phyloP scores from a whole-genome alignment of 2,113 vertebrate genomes.

The Dromiciops gliroides region DNA sequence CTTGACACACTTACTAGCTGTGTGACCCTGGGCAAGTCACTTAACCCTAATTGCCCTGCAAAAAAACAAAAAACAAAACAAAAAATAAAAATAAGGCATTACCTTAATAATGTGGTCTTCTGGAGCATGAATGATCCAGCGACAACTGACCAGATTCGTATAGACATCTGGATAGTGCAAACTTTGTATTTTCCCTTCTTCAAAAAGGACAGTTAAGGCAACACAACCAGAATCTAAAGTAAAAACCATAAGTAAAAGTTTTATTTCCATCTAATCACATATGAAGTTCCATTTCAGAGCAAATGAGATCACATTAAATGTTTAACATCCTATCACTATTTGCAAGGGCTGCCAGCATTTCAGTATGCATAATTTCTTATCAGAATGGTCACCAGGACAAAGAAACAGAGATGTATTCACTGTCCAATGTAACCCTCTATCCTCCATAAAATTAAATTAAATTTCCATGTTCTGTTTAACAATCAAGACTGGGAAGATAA shows the following conservation, averaged over 20 bases:
- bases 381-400: background rate
- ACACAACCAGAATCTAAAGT: slow-evolving; percentile 85
- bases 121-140: slow-evolving; percentile 88
- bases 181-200: slow-evolving; percentile 84
- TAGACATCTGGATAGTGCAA: slow-evolving; percentile 86
- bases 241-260: background rate
- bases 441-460: background rate
- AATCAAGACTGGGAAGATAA: background rate
- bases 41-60: too few relatives aligned
- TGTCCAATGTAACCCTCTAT: background rate
- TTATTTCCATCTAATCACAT: background rate
- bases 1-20: too few relatives aligned
- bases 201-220: slow-evolving; percentile 83
- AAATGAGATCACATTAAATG: background rate
- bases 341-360: background rate
- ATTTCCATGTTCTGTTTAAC: background rate
- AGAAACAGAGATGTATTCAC: background rate
- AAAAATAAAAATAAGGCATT: too few relatives aligned
- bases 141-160: slow-evolving; percentile 82
- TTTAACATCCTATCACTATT: background rate
- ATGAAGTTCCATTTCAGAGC: background rate
- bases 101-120: slow-evolving; percentile 86
- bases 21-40: too few relatives aligned
- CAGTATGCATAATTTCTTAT: background rate
- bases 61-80: too few relatives aligned